Conservation (phyloP, 2,888 invertebrate genomes). For the Anarsia innoxiella region DNA sequence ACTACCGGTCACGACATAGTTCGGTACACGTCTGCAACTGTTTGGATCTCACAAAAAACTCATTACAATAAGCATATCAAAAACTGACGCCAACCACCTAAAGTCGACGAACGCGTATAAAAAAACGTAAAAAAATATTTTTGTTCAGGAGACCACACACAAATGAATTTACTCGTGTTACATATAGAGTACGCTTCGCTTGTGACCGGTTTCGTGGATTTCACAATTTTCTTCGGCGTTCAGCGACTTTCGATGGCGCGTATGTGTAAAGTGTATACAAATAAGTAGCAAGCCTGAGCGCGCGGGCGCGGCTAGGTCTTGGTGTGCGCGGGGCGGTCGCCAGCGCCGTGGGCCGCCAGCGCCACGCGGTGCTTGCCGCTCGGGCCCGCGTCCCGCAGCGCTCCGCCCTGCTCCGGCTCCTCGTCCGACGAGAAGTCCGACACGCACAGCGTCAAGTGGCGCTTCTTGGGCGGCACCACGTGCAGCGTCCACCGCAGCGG, state of each 20-base stretch:
- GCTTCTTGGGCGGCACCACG: slow-evolving; percentile 54
- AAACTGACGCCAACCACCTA: slow-evolving; percentile 40
- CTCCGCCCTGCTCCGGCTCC: slow-evolving; percentile 42
- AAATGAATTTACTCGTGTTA: slow-evolving; percentile 23
- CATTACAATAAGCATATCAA: slow-evolving; percentile 48
- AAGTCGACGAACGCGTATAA: slow-evolving; percentile 29
- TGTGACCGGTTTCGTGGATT: slow-evolving; percentile 20
- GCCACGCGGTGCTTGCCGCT: slow-evolving; percentile 48
- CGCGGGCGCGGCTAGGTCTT: slow-evolving; percentile 38
- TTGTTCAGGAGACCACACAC: slow-evolving; percentile 22
- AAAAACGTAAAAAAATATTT: slow-evolving; percentile 34
- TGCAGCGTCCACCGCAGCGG: slow-evolving; percentile 56
- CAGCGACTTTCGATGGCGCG: slow-evolving; percentile 32
- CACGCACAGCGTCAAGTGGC: slow-evolving; percentile 53
- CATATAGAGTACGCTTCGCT: slow-evolving; percentile 15
- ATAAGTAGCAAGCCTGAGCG: slow-evolving; percentile 20
- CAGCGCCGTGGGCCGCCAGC: slow-evolving; percentile 62
- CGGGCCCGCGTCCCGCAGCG: slow-evolving; percentile 52
- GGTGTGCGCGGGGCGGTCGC: slow-evolving; percentile 60
- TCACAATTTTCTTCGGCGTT: slow-evolving; percentile 19
- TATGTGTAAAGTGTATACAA: slow-evolving; percentile 35
- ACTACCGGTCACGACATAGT: slow-evolving; percentile 35
- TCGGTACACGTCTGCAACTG: slow-evolving; percentile 42
- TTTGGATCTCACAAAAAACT: slow-evolving; percentile 48
- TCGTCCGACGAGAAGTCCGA: slow-evolving; percentile 65